phyloP scores from a whole-genome alignment of 2,888 invertebrate species.

The Odiellus spinosus region DNA sequence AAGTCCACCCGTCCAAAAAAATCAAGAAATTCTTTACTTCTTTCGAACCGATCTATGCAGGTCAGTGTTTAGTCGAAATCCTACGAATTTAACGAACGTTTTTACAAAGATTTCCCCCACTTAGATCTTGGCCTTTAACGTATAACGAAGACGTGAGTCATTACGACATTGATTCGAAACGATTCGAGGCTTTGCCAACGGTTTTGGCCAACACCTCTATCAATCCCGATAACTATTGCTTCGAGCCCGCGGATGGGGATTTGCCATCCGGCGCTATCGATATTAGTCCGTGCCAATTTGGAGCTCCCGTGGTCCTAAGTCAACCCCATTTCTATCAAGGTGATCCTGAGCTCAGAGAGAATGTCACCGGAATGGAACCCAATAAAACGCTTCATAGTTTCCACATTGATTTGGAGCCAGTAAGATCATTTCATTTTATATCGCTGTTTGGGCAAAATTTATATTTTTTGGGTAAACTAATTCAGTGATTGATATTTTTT shows the following conservation, averaged over 20 bases:
- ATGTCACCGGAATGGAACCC: constrained; percentile 12
- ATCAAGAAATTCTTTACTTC: neutral
- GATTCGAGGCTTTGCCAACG: constrained; percentile 12
- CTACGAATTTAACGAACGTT: too few relatives aligned
- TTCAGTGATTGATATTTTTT: too few relatives aligned
- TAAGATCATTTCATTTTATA: constrained; percentile 27
- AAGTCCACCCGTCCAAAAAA: neutral
- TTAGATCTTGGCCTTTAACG: constrained; percentile 10
- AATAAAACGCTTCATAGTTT: constrained; percentile 44
- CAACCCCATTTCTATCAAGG: constrained; percentile 18
- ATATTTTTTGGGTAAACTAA: too few relatives aligned
- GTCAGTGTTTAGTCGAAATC: too few relatives aligned
- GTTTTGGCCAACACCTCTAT: constrained; percentile 14
- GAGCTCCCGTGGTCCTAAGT: constrained; percentile 16
- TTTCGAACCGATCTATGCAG: neutral
- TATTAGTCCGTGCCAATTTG: constrained; percentile 17
- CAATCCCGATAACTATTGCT: constrained; percentile 16
- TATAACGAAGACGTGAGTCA: constrained; percentile 10
- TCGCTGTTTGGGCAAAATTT: too few relatives aligned
- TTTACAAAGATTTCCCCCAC: constrained; percentile 1
- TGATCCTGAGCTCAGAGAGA: constrained; percentile 11
- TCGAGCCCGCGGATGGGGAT: constrained; percentile 9
- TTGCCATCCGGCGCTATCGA: constrained; percentile 17
- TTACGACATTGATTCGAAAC: constrained; percentile 10
- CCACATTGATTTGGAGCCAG: constrained; percentile 75